A percentile compares a stretch with the other conserved stretches of the same genome.
These are phyloP conservation scores for Prinia subflava DNA, from an alignment of 2,113 vertebrate species.

Conservation along the genomic window DNA sequence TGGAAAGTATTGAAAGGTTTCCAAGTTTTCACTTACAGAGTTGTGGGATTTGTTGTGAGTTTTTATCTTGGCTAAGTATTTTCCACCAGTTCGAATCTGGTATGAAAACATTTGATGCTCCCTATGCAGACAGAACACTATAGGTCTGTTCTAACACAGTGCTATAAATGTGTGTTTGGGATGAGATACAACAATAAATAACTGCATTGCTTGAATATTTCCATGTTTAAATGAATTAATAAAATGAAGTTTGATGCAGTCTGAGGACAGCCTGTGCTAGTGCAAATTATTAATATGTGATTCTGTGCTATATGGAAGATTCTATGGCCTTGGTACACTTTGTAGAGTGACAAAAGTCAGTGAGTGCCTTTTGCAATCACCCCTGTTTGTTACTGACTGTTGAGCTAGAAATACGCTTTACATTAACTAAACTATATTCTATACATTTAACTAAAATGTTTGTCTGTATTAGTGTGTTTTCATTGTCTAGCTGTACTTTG, in stretches of 20 bases:
- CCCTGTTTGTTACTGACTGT: background rate
- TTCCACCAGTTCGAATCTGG: background rate
- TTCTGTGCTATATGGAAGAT: background rate
- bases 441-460: background rate
- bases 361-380: background rate
- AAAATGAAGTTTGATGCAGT: background rate
- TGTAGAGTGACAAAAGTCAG: background rate
- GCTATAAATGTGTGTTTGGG: background rate
- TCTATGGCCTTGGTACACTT: background rate
- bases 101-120: background rate
- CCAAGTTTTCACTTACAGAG: background rate
- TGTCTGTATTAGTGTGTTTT: background rate
- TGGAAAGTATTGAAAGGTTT: background rate
- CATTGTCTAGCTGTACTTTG: background rate
- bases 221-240: background rate
- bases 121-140: background rate
- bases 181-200: background rate
- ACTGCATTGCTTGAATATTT: background rate
- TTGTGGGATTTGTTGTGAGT: background rate
- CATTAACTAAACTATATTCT: background rate
- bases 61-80: background rate
- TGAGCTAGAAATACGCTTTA: background rate
- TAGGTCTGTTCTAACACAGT: background rate
- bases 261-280: background rate
- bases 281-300: background rate